Percentiles rank a stretch among this genome's conserved stretches.
These are phyloP conservation scores for Brachionus paranguensis DNA, from an alignment of 1,140 invertebrate genomes.

Conservation along the genomic window DNA sequence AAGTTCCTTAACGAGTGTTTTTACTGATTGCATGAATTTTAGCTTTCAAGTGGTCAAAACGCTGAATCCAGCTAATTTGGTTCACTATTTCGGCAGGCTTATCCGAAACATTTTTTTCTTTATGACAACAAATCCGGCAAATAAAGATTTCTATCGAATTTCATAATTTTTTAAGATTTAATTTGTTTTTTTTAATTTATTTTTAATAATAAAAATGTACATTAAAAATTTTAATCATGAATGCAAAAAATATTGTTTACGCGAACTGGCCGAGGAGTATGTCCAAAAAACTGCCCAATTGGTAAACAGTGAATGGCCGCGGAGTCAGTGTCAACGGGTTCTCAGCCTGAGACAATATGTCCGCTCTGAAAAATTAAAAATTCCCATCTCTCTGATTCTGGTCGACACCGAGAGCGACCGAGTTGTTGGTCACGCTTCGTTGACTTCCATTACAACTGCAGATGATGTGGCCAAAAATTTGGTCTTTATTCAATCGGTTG, in stretches of 20 bases:
- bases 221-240: neutral
- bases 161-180: conserved; percentile 24
- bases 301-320: conserved; percentile 21
- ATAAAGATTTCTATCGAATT: conserved; percentile 33
- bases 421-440: conserved; percentile 26
- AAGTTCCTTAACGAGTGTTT: neutral
- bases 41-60: neutral
- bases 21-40: conserved; percentile 29
- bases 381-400: neutral
- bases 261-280: neutral
- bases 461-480: neutral
- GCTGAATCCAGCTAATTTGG: neutral
- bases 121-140: neutral
- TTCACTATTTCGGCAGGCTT: neutral
- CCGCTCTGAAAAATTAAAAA: neutral
- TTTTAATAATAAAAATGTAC: conserved; percentile 21
- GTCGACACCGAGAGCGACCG: neutral
- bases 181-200: conserved; percentile 5
- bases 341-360: neutral
- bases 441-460: neutral
- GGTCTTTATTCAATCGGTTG: conserved; percentile 30
- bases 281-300: conserved; percentile 4
- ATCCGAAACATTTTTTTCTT: neutral
- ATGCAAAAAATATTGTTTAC: neutral
- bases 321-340: conserved; percentile 2